Evolutionary conservation across 2,797 vertebrate genomes (phyloP), one percentile per base, ranked within the genome.

Genomic region (Nasua narica): DNA sequence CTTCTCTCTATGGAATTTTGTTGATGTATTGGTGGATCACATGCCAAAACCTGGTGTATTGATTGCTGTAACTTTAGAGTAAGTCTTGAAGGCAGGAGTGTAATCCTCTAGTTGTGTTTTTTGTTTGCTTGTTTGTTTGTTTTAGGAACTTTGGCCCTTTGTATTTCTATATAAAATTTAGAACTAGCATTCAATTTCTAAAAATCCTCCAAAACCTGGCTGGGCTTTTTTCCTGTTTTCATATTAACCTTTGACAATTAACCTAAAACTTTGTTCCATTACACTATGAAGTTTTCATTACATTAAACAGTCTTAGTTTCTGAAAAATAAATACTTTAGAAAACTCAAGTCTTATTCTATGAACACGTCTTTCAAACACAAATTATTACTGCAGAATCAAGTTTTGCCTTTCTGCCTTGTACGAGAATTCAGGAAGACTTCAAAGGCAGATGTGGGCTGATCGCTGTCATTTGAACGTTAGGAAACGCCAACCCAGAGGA

Each of bases 381-480:
- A 96, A 83, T 95, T 87, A 81, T 43, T 93, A 77, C n/a, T n/a
- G 35, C 9, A 50, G 93, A 94, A 74, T 93, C 37, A 87, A 83
- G 13, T 85, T 95, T 89, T 87, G 56, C 70, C 76, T 81, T 95
- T 77, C 60, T 54, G 29, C 29, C 32, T 77, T 43, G 35, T 70
- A 67, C 6, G 76, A 87, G 79, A 94, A 95, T 79, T 89, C 87
- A 84, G 62, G 65, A 83, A 87, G 91, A 81, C 83, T 95, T 95
- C 76, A 86, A 96, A 93, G 70, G 83, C 79, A 94, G 79, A 91
- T 56, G 46, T 67, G 52, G 65, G 74, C 48, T 95, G 87, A 93
- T 29, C 58, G 46, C 46, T 96, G 76, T 97, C 91, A 72, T 72
- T 84, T 67, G 79, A 94, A 81, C 91, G 77, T 91, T 78, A 91